Percentiles rank a stretch among this genome's conserved stretches.
Evolutionary conservation across 2,888 invertebrate species (phyloP).

Genomic region (Cryptophagus acutangulus): DNA sequence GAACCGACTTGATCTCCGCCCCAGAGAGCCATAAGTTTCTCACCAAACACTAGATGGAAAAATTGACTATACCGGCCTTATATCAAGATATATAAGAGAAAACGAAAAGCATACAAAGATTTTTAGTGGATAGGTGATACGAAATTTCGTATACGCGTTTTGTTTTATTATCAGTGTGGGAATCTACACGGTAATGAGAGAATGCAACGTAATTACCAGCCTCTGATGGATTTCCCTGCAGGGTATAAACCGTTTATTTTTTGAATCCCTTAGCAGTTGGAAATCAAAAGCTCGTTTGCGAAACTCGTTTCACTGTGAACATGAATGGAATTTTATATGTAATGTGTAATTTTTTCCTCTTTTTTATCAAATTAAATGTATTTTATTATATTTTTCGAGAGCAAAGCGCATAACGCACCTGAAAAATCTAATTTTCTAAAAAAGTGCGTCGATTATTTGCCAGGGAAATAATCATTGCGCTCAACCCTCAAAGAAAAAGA

Average conservation of each 20-base stretch:
- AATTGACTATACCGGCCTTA: too few relatives aligned
- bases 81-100: too few relatives aligned
- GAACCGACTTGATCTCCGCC: slow-evolving; percentile 21
- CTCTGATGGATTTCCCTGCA: slow-evolving; percentile 34
- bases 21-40: slow-evolving; percentile 29
- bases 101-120: slow-evolving; percentile 18
- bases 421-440: too few relatives aligned
- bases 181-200: slow-evolving; percentile 30
- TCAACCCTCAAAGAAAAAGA: too few relatives aligned
- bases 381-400: too few relatives aligned
- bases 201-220: slow-evolving; percentile 33
- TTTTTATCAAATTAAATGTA: too few relatives aligned
- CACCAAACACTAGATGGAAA: slow-evolving; percentile 27
- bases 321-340: slow-evolving; percentile 37
- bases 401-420: too few relatives aligned
- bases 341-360: slow-evolving; percentile 29
- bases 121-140: slow-evolving; percentile 19
- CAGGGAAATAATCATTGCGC: too few relatives aligned
- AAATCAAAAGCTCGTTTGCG: slow-evolving; percentile 44
- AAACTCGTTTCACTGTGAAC: slow-evolving; percentile 29
- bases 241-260: slow-evolving; percentile 32
- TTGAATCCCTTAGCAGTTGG: slow-evolving; percentile 38
- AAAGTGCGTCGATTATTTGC: too few relatives aligned
- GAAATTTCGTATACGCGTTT: slow-evolving; percentile 13
- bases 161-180: slow-evolving; percentile 33